These are phyloP conservation scores for Oncorhynchus kisutch DNA, from an alignment of 2,113 vertebrate genomes.

Conservation along the genomic window DNA sequence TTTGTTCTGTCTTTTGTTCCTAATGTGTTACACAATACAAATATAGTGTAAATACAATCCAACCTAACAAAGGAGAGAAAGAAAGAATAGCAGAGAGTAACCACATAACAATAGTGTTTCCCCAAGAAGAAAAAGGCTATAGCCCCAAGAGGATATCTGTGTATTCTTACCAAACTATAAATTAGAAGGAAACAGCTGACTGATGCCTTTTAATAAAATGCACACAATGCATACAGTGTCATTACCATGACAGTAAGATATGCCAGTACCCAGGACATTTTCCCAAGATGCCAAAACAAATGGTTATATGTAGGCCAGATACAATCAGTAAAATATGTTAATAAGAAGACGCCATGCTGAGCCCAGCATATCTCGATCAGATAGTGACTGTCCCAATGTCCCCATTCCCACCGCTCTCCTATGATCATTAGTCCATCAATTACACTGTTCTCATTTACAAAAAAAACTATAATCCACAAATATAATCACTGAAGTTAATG, in stretches of 20 bases:
- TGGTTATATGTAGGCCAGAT: background rate
- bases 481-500: background rate
- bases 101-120: background rate
- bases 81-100: background rate
- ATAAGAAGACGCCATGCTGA: conserved; percentile 37
- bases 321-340: background rate
- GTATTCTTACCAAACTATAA: background rate
- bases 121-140: background rate
- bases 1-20: background rate
- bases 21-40: background rate
- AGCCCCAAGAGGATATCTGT: background rate
- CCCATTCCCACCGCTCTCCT: conserved; percentile 39
- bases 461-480: too few relatives aligned
- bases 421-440: conserved; percentile 40
- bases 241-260: background rate
- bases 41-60: background rate
- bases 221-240: conserved; percentile 6
- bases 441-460: conserved; percentile 17
- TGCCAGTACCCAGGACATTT: background rate
- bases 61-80: background rate
- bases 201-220: conserved; percentile 1
- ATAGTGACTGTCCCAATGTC: conserved; percentile 36
- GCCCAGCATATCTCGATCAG: conserved; percentile 39
- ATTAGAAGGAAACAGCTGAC: background rate
- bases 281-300: background rate